phyloP scores from a whole-genome alignment of 2,797 vertebrate species.

The Rousettus madagascariensis region DNA sequence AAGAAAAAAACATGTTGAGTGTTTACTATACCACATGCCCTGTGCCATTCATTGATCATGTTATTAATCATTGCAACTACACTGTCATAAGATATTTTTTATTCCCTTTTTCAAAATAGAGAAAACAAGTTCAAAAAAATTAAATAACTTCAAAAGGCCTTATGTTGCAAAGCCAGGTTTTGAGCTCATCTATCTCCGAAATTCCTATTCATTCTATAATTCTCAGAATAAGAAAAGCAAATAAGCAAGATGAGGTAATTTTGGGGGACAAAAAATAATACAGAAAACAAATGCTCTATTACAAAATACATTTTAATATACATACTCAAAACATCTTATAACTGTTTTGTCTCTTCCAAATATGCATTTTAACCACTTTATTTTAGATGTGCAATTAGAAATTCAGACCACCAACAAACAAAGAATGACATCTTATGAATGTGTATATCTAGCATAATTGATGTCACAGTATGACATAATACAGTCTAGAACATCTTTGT shows the following conservation, averaged over 20 bases:
- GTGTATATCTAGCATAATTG: background rate
- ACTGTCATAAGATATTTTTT: background rate
- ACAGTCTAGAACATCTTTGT: background rate
- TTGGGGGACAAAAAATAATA: background rate
- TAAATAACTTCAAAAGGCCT: conserved; percentile 7
- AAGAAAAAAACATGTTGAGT: background rate
- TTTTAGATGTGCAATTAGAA: conserved; percentile 34
- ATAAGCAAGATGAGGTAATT: background rate
- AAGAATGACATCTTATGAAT: conserved; percentile 4
- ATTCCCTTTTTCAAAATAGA: conserved; percentile 12
- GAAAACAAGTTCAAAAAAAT: background rate
- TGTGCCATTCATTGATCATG: background rate
- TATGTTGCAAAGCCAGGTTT: background rate
- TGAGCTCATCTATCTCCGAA: conserved; percentile 27
- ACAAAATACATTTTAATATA: conserved; percentile 19
- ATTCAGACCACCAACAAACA: conserved; percentile 11
- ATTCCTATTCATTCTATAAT: conserved; percentile 36
- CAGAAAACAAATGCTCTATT: background rate
- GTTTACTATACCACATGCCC: background rate
- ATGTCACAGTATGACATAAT: background rate
- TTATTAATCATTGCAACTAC: background rate
- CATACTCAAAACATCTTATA: conserved; percentile 1
- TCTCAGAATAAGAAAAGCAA: background rate
- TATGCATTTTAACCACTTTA: background rate
- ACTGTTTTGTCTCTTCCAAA: background rate